Evolutionary conservation across 2,113 vertebrate genomes (phyloP), one percentile per base, ranked within the genome.

Genomic region (Tautogolabrus adspersus): DNA sequence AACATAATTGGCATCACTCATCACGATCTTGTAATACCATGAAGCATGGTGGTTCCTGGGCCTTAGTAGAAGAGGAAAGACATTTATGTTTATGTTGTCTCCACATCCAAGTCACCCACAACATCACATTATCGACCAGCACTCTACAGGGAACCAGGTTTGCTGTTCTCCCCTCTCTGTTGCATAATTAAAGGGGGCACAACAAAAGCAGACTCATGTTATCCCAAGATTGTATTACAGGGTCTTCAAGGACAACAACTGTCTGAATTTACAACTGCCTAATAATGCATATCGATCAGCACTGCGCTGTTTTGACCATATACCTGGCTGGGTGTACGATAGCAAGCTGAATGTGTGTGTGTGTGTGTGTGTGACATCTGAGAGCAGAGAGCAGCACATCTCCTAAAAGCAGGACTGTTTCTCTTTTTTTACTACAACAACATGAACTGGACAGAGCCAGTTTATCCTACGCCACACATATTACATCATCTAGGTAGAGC

Each of bases 121-220:
- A 76, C 72, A 84, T 84, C 75, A 62, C 67, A 61, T 77, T 75
- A 92, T 87, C 69, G 77, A 91, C 79, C 81, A 64, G 62, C 81
- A 30, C 47, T 66, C 79, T 44, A 67, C 71, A 68, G 55, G n/a
- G 37, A 60, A 72, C 55, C 82, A 87, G 62, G 79, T 83, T 71
- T 84, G 74, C 66, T 78, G 73, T 76, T 82, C 79, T 76, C 49
- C 75, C 79, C 55, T 79, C 75, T 65, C 73, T 88, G 66, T 76
- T 94, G 88, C 88, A 92, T 91, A 91, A 93, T 93, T 93, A 77
- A 93, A 89, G 72, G 34, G 37, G 64, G 38, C 78, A 19, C 84
- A 90, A 88, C 87, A 87, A 86, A 79, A 77, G 73, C 67, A 82
- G 82, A 85, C 80, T 81, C 7, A 3, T 77, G 84, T 86, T 37